Conservation (phyloP, 1,140 invertebrate genomes). For the Bombus sylvicola region DNA sequence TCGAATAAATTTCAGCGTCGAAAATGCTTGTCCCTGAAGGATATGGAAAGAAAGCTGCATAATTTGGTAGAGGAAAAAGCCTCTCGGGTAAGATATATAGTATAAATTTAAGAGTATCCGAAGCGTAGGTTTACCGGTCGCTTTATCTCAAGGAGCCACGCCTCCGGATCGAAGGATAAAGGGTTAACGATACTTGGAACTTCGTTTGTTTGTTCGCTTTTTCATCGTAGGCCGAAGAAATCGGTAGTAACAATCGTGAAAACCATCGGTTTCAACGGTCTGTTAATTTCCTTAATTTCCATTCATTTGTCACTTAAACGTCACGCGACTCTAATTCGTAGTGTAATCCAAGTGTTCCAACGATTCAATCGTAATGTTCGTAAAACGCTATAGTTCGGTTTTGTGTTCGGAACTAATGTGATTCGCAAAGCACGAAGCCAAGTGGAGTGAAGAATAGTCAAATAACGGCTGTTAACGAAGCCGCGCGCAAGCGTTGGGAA, state of each 20-base stretch:
- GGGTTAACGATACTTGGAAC: slow-evolving; percentile 46
- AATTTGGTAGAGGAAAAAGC: background rate
- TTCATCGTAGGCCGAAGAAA: background rate
- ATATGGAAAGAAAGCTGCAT: background rate
- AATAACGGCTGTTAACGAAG: background rate
- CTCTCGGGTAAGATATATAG: background rate
- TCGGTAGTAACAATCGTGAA: slow-evolving; percentile 25
- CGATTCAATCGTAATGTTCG: background rate
- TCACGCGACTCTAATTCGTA: background rate
- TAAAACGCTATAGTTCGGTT: background rate
- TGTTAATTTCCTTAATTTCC: background rate
- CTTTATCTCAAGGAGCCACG: slow-evolving; percentile 37
- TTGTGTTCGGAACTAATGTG: background rate
- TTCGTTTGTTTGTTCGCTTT: background rate
- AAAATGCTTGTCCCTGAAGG: background rate
- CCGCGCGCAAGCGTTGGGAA: background rate
- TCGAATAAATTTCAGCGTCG: slow-evolving; percentile 21
- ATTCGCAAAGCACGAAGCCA: background rate
- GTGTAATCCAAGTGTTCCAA: background rate
- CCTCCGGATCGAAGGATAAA: slow-evolving; percentile 32
- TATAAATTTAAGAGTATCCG: slow-evolving; percentile 43
- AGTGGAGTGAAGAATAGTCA: background rate
- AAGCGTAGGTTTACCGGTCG: slow-evolving; percentile 12
- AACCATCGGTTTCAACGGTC: background rate
- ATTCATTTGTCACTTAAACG: background rate